Conservation (phyloP, 1,140 invertebrate species). For the Drosophila subpulchrella region DNA sequence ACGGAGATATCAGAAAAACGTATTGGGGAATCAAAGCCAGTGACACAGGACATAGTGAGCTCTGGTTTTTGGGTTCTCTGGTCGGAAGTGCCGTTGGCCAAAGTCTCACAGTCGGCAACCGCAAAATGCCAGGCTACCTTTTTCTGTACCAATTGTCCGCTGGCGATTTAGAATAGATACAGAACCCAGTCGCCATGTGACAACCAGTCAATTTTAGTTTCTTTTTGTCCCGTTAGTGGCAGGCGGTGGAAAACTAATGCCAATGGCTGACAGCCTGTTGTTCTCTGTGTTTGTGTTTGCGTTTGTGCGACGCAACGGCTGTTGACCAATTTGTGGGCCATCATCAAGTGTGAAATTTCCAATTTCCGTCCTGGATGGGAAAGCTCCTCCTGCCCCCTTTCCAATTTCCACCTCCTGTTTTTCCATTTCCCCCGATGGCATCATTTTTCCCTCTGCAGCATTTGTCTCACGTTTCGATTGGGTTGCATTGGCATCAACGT, state of each 20-base stretch:
- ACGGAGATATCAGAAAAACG: slow-evolving; percentile 18
- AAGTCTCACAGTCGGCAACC: slow-evolving; percentile 66
- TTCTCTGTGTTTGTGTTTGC: slow-evolving; percentile 33
- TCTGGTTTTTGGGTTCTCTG: slow-evolving; percentile 44
- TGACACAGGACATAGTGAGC: slow-evolving; percentile 37
- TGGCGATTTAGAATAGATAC: slow-evolving; percentile 10
- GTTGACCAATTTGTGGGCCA: slow-evolving; percentile 80
- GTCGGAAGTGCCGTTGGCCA: slow-evolving; percentile 43
- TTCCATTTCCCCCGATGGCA: not conserved
- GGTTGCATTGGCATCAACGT: slow-evolving; percentile 58
- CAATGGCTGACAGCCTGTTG: slow-evolving; percentile 57
- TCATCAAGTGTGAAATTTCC: slow-evolving; percentile 81
- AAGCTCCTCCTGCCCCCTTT: not conserved
- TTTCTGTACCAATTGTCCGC: slow-evolving; percentile 39
- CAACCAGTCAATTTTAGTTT: slow-evolving; percentile 68
- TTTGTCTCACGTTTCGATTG: slow-evolving; percentile 23
- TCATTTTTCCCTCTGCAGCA: slow-evolving; percentile 14
- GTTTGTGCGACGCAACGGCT: slow-evolving; percentile 42
- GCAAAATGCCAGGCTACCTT: slow-evolving; percentile 73
- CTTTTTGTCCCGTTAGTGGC: slow-evolving; percentile 65
- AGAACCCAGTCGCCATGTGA: slow-evolving; percentile 14
- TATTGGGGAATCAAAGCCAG: slow-evolving; percentile 67
- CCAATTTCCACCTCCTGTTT: not conserved
- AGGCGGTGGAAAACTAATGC: slow-evolving; percentile 48
- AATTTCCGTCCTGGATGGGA: slow-evolving; percentile 67